Conservation (phyloP, 2,797 vertebrate species). For the Glossophaga mutica region DNA sequence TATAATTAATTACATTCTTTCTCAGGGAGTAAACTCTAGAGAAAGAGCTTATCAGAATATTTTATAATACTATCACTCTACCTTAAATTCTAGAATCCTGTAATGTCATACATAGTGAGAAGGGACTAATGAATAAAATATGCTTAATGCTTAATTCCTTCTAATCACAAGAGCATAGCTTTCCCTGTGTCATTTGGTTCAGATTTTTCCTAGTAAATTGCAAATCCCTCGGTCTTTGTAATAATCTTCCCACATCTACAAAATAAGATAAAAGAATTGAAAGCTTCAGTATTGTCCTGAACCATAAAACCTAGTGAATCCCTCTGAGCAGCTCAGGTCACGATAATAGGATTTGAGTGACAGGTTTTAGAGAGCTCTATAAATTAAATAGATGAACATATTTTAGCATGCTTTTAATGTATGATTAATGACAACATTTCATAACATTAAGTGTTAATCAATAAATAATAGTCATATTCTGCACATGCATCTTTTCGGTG, state of each 20-base stretch:
- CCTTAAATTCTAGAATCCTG: background rate
- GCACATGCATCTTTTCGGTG: background rate
- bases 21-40: background rate
- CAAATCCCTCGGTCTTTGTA: background rate
- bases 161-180: conserved; percentile 18
- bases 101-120: background rate
- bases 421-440: background rate
- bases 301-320: background rate
- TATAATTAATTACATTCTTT: background rate
- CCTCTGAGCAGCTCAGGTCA: background rate
- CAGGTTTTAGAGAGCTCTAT: background rate
- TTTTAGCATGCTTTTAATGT: background rate
- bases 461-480: background rate
- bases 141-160: background rate
- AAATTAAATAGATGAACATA: background rate
- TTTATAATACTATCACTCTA: background rate
- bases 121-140: background rate
- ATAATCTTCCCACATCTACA: background rate
- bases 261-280: background rate
- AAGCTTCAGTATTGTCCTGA: background rate
- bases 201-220: background rate
- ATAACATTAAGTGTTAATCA: background rate
- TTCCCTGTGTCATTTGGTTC: background rate
- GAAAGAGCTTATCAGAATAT: background rate
- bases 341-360: background rate